A percentile compares a stretch with the other conserved stretches of the same genome.
phyloP scores from a whole-genome alignment of 2,888 invertebrate genomes.

The Caenorhabditis uteleia region DNA sequence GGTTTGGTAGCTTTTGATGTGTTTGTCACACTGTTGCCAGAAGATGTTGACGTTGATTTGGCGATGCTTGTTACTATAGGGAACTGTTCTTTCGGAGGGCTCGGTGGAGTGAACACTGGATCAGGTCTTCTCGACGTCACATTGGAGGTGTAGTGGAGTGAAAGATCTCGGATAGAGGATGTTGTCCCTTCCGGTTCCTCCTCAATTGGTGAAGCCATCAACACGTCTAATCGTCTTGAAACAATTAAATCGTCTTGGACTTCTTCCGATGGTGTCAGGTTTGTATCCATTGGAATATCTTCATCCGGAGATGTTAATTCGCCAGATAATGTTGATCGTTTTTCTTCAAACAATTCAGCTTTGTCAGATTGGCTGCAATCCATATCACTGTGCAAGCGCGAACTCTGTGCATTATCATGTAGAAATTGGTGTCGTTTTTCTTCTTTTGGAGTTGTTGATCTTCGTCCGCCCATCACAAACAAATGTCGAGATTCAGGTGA shows the following conservation, averaged over 20 bases:
- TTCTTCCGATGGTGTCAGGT: constrained; percentile 41
- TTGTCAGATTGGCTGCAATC: constrained; percentile 32
- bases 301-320: constrained; percentile 54
- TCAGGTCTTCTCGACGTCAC: constrained; percentile 15
- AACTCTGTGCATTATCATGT: constrained; percentile 12
- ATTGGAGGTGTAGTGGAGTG: constrained; percentile 14
- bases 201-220: constrained; percentile 35
- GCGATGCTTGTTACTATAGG: constrained; percentile 14
- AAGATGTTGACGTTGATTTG: constrained; percentile 30
- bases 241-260: constrained; percentile 31
- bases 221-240: constrained; percentile 26
- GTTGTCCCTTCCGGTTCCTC: constrained; percentile 31
- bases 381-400: constrained; percentile 12
- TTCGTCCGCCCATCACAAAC: constrained; percentile 32
- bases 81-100: constrained; percentile 34
- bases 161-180: constrained; percentile 28
- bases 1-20: constrained; percentile 6
- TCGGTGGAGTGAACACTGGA: constrained; percentile 39
- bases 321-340: constrained; percentile 32
- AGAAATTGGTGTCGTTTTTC: constrained; percentile 8
- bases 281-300: constrained; percentile 58
- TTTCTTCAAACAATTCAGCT: constrained; percentile 30
- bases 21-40: constrained; percentile 13
- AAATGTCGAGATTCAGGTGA: constrained; percentile 24
- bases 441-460: constrained; percentile 23